Evolutionary conservation across 2,888 invertebrate species (phyloP).

Genomic region (Plagodis dolabraria): DNA sequence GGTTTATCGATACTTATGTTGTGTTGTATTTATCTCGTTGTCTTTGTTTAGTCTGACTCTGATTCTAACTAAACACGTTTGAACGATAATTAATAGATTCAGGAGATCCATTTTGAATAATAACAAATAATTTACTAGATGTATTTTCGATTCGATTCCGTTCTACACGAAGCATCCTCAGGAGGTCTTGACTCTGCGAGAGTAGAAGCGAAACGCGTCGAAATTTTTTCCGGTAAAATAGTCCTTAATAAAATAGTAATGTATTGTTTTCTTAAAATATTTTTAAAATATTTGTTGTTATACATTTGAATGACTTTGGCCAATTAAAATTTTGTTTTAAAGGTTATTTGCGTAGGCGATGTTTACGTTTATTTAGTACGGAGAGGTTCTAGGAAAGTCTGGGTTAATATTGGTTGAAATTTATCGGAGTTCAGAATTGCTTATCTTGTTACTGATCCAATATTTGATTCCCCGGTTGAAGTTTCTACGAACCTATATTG

Average conservation of each 20-base stretch:
- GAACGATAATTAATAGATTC: too few relatives aligned
- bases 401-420: neutral
- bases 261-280: too few relatives aligned
- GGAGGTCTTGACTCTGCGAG: too few relatives aligned
- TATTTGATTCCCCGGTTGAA: neutral
- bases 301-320: slow-evolving; percentile 3
- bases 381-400: neutral
- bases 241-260: too few relatives aligned
- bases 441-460: neutral
- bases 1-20: neutral
- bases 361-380: neutral
- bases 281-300: too few relatives aligned
- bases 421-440: neutral
- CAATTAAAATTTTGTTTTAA: neutral
- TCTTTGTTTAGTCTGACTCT: slow-evolving; percentile 21
- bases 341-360: neutral
- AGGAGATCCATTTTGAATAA: too few relatives aligned
- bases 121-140: too few relatives aligned
- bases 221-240: too few relatives aligned
- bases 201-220: too few relatives aligned
- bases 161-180: too few relatives aligned
- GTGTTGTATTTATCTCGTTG: slow-evolving; percentile 5
- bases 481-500: too few relatives aligned
- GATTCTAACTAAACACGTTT: slow-evolving; percentile 15
- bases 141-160: too few relatives aligned